Conservation (phyloP, 2,113 vertebrate species). For the Nannobrachium achirus region DNA sequence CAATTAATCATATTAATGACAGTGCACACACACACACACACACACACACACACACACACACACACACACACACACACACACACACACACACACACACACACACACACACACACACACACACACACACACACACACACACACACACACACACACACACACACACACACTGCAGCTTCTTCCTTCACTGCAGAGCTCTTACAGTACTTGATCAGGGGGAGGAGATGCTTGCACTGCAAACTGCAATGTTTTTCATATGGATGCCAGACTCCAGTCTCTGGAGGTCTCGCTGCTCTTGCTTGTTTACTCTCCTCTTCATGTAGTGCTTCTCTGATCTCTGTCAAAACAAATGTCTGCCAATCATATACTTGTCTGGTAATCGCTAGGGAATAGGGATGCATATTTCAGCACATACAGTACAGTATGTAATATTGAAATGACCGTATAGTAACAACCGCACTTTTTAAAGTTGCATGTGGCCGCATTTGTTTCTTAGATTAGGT, state of each 20-base stretch:
- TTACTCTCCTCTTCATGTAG: background rate
- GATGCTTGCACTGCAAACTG: constrained; percentile 24
- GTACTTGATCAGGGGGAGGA: constrained; percentile 1
- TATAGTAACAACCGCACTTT: too few species aligned
- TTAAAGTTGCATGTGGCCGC: too few species aligned
- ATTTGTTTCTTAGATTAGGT: too few species aligned
- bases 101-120: background rate
- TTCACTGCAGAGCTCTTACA: constrained; percentile 13
- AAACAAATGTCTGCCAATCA: background rate
- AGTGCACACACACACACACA: too few species aligned
- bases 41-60: too few species aligned
- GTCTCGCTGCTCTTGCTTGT: background rate
- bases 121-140: background rate
- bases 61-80: too few species aligned
- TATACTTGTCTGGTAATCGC: background rate
- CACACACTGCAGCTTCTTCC: background rate
- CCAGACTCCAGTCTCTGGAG: background rate
- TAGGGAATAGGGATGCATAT: too few species aligned
- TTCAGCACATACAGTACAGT: too few species aligned
- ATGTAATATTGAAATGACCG: too few species aligned
- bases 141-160: background rate
- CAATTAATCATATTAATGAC: background rate
- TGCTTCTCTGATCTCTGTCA: background rate
- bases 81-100: background rate
- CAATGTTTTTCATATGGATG: constrained; percentile 6